phyloP scores from a whole-genome alignment of 2,797 vertebrate species.

The Melanotaenia maccullochi region DNA sequence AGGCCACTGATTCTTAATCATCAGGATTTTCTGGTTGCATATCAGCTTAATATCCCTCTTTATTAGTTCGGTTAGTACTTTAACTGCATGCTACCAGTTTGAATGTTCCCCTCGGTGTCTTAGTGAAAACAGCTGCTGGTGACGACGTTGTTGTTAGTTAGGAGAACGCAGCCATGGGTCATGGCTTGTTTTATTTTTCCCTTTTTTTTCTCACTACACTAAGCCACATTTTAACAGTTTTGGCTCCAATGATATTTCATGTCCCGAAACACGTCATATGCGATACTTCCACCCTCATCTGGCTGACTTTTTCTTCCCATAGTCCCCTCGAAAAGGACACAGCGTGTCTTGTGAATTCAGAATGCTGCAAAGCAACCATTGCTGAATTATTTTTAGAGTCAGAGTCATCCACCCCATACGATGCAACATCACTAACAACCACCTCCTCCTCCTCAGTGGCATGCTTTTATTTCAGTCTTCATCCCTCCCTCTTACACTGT shows the following conservation, averaged over 20 bases:
- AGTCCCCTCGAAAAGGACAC: not conserved
- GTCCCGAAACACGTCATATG: slow-evolving; percentile 3
- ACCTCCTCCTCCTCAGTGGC: slow-evolving; percentile 49
- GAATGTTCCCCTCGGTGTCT: not conserved
- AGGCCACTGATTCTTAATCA: slow-evolving; percentile 24
- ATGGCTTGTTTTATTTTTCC: not conserved
- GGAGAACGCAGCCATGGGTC: not conserved
- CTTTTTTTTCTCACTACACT: too few species aligned
- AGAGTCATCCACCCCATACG: slow-evolving; percentile 28
- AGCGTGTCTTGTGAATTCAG: slow-evolving; percentile 33
- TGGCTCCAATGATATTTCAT: slow-evolving; percentile 27
- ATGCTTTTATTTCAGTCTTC: slow-evolving; percentile 27
- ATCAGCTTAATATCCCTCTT: not conserved
- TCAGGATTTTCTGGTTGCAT: slow-evolving; percentile 31
- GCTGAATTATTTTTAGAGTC: slow-evolving; percentile 57
- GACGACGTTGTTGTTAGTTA: not conserved
- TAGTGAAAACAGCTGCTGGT: not conserved
- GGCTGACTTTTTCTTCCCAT: not conserved
- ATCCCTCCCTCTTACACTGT: not conserved
- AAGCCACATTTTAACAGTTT: not conserved
- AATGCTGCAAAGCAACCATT: slow-evolving; percentile 31
- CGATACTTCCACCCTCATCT: slow-evolving; percentile 4
- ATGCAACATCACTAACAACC: slow-evolving; percentile 43
- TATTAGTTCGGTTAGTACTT: slow-evolving; percentile 11
- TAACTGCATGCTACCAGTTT: not conserved